These are phyloP conservation scores for Megaceryle maxima DNA, from an alignment of 2,113 vertebrate genomes.

Conservation along the genomic window DNA sequence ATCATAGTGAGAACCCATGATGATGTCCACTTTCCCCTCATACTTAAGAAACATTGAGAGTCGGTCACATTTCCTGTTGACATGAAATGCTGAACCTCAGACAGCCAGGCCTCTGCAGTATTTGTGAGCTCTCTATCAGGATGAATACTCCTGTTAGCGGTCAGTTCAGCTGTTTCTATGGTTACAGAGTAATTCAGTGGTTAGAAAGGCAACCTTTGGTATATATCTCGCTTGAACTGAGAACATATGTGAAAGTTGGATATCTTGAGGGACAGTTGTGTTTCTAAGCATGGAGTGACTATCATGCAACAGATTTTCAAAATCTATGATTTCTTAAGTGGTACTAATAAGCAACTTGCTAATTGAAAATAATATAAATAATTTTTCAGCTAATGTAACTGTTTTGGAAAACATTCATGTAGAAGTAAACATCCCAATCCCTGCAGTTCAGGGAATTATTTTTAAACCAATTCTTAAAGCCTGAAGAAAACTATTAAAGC, in stretches of 20 bases:
- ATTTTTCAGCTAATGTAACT: background rate
- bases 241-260: background rate
- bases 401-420: background rate
- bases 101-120: background rate
- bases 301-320: background rate
- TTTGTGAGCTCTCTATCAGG: background rate
- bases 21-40: background rate
- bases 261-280: background rate
- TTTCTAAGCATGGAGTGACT: background rate
- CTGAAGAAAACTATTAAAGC: constrained; percentile 18
- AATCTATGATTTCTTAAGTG: background rate
- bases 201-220: background rate
- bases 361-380: background rate
- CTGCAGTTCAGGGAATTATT: background rate
- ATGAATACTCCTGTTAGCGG: background rate
- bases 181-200: constrained; percentile 14
- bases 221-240: background rate
- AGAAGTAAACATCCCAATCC: background rate
- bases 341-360: background rate
- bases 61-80: background rate
- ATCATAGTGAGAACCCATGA: background rate
- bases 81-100: background rate
- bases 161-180: constrained; percentile 30
- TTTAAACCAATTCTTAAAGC: background rate
- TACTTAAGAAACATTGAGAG: background rate